Evolutionary conservation across 2,113 vertebrate genomes (phyloP).

Genomic region (Prietella phreatophila): DNA sequence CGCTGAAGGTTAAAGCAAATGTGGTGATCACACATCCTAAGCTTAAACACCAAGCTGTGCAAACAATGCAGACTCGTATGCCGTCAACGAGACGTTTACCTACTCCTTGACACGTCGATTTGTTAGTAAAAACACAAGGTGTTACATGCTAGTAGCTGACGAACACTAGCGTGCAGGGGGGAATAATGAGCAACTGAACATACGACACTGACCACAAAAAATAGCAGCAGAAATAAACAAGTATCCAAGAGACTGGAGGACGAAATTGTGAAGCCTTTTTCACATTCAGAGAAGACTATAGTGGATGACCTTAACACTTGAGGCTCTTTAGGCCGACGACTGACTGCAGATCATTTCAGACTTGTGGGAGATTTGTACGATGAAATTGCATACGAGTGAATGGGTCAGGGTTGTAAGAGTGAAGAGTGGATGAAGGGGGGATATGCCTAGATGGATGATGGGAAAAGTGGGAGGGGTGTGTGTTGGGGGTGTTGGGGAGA

Average conservation of each 20-base stretch:
- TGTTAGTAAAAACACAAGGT: slow-evolving; percentile 67
- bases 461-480: not conserved
- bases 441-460: not conserved
- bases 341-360: slow-evolving; percentile 11
- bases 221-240: not conserved
- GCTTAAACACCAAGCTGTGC: slow-evolving; percentile 50
- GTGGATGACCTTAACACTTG: not conserved
- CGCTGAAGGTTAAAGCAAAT: slow-evolving; percentile 69
- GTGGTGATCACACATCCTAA: slow-evolving; percentile 69
- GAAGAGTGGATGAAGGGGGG: not conserved
- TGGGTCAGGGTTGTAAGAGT: not conserved
- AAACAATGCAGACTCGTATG: slow-evolving; percentile 45
- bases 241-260: not conserved
- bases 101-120: slow-evolving; percentile 33
- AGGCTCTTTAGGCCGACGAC: not conserved
- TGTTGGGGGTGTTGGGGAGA: not conserved
- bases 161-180: slow-evolving; percentile 36
- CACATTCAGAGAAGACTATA: not conserved
- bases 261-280: not conserved
- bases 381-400: not conserved
- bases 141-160: slow-evolving; percentile 65
- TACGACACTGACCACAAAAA: slow-evolving; percentile 12
- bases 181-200: not conserved
- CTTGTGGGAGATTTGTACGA: slow-evolving; percentile 18
- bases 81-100: slow-evolving; percentile 40